Evolutionary conservation across 2,797 vertebrate genomes (phyloP).

Genomic region (Corythornis leucogaster): DNA sequence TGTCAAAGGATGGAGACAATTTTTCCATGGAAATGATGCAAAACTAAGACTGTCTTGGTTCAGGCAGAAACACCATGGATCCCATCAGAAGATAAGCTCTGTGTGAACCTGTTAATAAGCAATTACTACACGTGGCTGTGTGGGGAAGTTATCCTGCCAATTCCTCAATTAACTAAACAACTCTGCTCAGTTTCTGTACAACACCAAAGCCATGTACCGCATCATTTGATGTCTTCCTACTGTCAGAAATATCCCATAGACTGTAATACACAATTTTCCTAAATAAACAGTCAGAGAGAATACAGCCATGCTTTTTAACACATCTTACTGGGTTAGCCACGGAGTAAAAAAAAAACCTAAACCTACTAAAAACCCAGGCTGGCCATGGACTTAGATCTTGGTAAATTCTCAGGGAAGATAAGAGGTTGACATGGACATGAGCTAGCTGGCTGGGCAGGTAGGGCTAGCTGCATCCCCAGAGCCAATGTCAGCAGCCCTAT

Average conservation of each 20-base stretch:
- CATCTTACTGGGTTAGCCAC: neutral
- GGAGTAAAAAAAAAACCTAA: too few relatives aligned
- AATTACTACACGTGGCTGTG: neutral
- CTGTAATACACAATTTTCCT: neutral
- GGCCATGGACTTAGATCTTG: fast-evolving
- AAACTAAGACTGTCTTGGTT: neutral
- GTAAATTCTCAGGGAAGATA: neutral
- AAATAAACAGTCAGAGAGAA: neutral
- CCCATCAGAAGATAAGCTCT: neutral
- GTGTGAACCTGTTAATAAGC: neutral
- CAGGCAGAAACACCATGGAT: neutral
- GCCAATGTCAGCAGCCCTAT: neutral
- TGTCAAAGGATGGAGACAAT: neutral
- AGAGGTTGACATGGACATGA: neutral
- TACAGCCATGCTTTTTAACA: fast-evolving
- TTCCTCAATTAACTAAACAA: neutral
- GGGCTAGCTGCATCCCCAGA: neutral
- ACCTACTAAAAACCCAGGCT: neutral
- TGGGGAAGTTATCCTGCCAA: neutral
- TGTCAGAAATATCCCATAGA: neutral
- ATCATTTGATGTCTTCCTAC: neutral
- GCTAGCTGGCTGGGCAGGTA: neutral
- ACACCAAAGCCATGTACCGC: neutral
- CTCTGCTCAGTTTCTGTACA: neutral
- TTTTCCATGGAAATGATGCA: neutral